These are phyloP conservation scores for Phycodurus eques DNA, from an alignment of 2,113 vertebrate genomes.

Conservation along the genomic window DNA sequence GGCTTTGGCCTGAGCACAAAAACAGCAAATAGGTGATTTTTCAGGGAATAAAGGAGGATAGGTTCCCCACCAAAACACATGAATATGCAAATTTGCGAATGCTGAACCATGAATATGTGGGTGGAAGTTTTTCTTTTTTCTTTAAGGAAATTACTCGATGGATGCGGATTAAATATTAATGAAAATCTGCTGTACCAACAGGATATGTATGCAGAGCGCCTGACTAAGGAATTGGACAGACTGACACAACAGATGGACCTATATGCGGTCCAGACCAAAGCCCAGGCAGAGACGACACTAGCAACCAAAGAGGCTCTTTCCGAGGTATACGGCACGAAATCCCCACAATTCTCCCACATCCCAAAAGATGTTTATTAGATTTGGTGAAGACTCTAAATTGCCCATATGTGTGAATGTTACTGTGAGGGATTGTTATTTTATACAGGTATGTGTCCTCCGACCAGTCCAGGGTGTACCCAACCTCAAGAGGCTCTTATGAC, in stretches of 20 bases:
- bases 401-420: background rate
- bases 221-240: constrained; percentile 71
- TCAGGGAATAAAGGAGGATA: too few relatives aligned
- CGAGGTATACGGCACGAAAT: constrained; percentile 74
- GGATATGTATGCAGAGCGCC: constrained; percentile 85
- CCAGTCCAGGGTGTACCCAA: background rate
- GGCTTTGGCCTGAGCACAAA: background rate
- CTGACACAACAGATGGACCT: constrained; percentile 77
- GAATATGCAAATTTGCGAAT: too few relatives aligned
- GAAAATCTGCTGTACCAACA: constrained; percentile 38
- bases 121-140: background rate
- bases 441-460: background rate
- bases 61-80: too few relatives aligned
- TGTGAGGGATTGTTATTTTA: background rate
- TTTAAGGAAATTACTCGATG: background rate
- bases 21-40: background rate
- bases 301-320: constrained; percentile 72
- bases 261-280: constrained; percentile 73
- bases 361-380: background rate
- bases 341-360: background rate
- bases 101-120: too few relatives aligned
- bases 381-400: background rate
- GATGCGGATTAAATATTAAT: background rate
- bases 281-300: constrained; percentile 81
- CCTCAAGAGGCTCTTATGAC: background rate